A percentile compares a stretch with the other conserved stretches of the same genome.
Evolutionary conservation across 2,797 vertebrate species (phyloP).

Genomic region (Hemibagrus guttatus): DNA sequence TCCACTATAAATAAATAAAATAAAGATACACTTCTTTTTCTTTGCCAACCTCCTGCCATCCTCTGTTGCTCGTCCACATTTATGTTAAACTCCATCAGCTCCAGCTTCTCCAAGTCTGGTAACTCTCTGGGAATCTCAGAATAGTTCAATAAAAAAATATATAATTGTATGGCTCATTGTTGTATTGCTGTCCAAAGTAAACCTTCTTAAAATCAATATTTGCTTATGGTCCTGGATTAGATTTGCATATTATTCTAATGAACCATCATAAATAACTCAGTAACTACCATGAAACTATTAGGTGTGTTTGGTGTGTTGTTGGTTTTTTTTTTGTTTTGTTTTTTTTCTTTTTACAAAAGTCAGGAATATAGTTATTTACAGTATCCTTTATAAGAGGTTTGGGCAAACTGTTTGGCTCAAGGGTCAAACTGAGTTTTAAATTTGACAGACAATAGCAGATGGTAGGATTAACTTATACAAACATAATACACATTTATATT

Average conservation of each 20-base stretch:
- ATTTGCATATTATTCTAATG: neutral
- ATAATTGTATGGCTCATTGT: neutral
- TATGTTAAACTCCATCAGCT: slow-evolving; percentile 82
- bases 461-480: too few relatives aligned
- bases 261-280: neutral
- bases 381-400: neutral
- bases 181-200: neutral
- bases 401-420: too few relatives aligned
- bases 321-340: too few relatives aligned
- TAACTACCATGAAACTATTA: neutral
- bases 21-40: slow-evolving; percentile 65
- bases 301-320: too few relatives aligned
- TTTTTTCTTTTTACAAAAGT: too few relatives aligned
- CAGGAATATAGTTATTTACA: neutral
- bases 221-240: neutral
- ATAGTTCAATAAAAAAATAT: slow-evolving; percentile 62
- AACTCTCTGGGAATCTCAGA: slow-evolving; percentile 79
- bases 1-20: neutral
- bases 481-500: too few relatives aligned
- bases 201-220: neutral
- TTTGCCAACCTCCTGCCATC: slow-evolving; percentile 78
- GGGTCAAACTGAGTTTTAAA: too few relatives aligned
- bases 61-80: slow-evolving; percentile 80
- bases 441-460: too few relatives aligned
- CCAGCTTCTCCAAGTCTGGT: slow-evolving; percentile 79